Conservation (phyloP, 2,797 vertebrate genomes). For the Cygnus olor region DNA sequence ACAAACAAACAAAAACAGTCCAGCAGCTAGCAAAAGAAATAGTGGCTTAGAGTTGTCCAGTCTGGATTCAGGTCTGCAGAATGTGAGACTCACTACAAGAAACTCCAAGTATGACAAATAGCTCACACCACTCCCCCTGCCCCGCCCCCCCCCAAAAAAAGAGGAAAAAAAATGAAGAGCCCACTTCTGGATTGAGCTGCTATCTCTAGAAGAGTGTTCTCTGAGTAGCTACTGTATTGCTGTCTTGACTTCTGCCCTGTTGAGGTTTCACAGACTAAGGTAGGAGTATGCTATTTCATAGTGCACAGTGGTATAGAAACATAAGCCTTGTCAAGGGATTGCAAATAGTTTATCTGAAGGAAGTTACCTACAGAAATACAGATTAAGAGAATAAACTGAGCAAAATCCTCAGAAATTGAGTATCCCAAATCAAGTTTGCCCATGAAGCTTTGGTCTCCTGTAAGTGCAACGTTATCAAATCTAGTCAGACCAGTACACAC, state of each 20-base stretch:
- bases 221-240: background rate
- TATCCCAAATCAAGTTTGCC: background rate
- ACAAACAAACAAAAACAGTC: background rate
- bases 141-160: background rate
- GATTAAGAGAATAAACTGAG: background rate
- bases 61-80: background rate
- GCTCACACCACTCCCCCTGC: background rate
- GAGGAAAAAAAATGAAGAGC: background rate
- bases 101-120: background rate
- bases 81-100: background rate
- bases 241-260: background rate
- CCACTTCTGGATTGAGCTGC: background rate
- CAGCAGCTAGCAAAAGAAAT: background rate
- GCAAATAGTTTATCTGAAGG: background rate
- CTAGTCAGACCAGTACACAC: background rate
- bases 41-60: background rate
- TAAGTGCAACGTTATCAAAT: background rate
- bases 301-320: background rate
- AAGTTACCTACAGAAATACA: background rate
- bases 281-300: background rate
- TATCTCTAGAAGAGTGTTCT: rapidly evolving
- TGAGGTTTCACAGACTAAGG: background rate
- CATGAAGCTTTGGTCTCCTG: background rate
- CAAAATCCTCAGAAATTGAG: background rate
- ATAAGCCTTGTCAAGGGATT: background rate